A percentile compares a stretch with the other conserved stretches of the same genome.
Evolutionary conservation across 2,113 vertebrate species (phyloP).

Genomic region (Ameiurus melas): DNA sequence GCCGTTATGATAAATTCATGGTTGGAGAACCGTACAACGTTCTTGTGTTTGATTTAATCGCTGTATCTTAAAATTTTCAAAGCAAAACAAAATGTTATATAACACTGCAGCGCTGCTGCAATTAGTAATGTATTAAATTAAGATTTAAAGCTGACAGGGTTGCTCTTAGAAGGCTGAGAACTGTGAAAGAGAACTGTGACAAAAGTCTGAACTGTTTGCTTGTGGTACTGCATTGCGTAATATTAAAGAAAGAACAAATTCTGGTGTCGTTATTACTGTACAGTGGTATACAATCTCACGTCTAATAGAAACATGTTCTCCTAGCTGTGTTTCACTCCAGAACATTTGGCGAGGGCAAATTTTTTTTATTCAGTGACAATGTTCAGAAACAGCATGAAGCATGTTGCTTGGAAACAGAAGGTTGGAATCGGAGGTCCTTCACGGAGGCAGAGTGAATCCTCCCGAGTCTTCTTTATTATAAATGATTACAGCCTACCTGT

Average conservation of each 20-base stretch:
- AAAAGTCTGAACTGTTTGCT: neutral
- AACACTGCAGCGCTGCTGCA: neutral
- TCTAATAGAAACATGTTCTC: neutral
- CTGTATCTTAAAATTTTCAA: neutral
- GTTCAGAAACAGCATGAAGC: slow-evolving; percentile 27
- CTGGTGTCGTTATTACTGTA: neutral
- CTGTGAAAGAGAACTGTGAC: neutral
- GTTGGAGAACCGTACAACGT: neutral
- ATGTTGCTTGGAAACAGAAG: slow-evolving; percentile 48
- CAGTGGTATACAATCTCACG: neutral
- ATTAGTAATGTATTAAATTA: neutral
- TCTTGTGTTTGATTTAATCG: neutral
- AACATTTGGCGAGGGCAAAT: slow-evolving; percentile 21
- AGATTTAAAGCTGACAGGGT: neutral
- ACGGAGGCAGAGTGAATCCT: neutral
- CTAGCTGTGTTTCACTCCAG: neutral
- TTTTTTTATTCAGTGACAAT: slow-evolving; percentile 15
- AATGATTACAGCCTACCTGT: neutral
- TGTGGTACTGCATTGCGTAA: neutral
- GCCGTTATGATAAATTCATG: neutral
- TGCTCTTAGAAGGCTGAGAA: neutral
- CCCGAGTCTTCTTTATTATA: slow-evolving; percentile 13
- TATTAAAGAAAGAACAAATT: neutral
- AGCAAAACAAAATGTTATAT: neutral
- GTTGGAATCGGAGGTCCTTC: slow-evolving; percentile 17